These are phyloP conservation scores for Gephyroberyx darwinii DNA, from an alignment of 2,797 vertebrate species.

Conservation along the genomic window DNA sequence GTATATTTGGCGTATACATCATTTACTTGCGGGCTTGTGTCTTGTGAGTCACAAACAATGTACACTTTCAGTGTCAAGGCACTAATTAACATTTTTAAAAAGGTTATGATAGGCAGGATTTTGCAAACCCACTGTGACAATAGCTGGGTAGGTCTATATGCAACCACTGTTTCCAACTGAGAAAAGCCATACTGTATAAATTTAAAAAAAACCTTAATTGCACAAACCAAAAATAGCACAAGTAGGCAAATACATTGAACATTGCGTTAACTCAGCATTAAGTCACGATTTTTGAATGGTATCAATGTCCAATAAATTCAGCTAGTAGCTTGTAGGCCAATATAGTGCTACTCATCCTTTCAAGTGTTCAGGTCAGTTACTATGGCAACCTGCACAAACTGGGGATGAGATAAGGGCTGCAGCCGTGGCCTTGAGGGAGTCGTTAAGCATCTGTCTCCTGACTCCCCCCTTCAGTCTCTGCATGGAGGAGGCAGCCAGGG, in stretches of 20 bases:
- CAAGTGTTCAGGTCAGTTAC: slow-evolving; percentile 81
- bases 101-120: too few species aligned
- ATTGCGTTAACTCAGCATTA: slow-evolving; percentile 49
- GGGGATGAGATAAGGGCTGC: slow-evolving; percentile 82
- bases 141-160: background rate
- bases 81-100: background rate
- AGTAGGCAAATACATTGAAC: slow-evolving; percentile 10
- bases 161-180: slow-evolving; percentile 8
- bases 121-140: background rate
- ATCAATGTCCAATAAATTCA: slow-evolving; percentile 65
- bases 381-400: slow-evolving; percentile 83
- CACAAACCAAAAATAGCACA: slow-evolving; percentile 30
- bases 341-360: slow-evolving; percentile 74
- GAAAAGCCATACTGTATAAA: background rate
- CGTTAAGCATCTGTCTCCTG: slow-evolving; percentile 85
- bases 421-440: slow-evolving; percentile 82
- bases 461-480: slow-evolving; percentile 74
- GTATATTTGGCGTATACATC: too few species aligned
- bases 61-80: background rate
- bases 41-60: background rate
- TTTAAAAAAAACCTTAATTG: background rate
- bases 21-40: background rate
- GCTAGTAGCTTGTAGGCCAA: slow-evolving; percentile 66
- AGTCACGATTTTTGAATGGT: slow-evolving; percentile 51
- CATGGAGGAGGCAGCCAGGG: slow-evolving; percentile 69